A percentile compares a stretch with the other conserved stretches of the same genome.
These are phyloP conservation scores for Manduca sexta DNA, from an alignment of 1,140 invertebrate species.

Conservation along the genomic window DNA sequence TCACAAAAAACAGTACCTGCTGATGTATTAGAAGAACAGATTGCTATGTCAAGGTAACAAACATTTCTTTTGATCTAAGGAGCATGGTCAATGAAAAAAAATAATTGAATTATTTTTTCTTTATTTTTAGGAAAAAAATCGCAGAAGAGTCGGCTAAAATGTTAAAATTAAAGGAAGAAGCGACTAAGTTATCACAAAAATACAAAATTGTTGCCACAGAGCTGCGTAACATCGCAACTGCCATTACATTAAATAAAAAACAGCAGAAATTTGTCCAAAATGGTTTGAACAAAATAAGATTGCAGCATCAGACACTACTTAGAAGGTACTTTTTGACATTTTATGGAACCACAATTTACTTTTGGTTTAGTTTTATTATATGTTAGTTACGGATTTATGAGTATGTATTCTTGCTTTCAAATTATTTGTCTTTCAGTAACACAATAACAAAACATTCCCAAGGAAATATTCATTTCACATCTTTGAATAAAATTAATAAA, in stretches of 20 bases:
- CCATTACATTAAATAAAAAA: constrained; percentile 59
- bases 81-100: too few relatives aligned
- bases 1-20: constrained; percentile 14
- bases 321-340: constrained; percentile 48
- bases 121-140: constrained; percentile 65
- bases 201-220: constrained; percentile 62
- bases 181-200: constrained; percentile 50
- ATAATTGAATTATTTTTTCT: too few relatives aligned
- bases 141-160: constrained; percentile 60
- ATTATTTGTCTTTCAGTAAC: constrained; percentile 32
- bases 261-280: constrained; percentile 47
- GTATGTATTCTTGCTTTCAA: constrained; percentile 11
- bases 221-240: constrained; percentile 52
- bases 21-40: constrained; percentile 50
- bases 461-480: constrained; percentile 18
- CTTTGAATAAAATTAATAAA: constrained; percentile 14
- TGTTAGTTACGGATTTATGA: background rate
- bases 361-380: background rate
- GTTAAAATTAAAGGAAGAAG: constrained; percentile 58
- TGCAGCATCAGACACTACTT: constrained; percentile 54
- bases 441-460: constrained; percentile 43
- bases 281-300: constrained; percentile 45
- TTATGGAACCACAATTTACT: background rate
- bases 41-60: constrained; percentile 53
- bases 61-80: constrained; percentile 2